phyloP scores from a whole-genome alignment of 2,113 vertebrate genomes.

The Atherinomorus stipes region DNA sequence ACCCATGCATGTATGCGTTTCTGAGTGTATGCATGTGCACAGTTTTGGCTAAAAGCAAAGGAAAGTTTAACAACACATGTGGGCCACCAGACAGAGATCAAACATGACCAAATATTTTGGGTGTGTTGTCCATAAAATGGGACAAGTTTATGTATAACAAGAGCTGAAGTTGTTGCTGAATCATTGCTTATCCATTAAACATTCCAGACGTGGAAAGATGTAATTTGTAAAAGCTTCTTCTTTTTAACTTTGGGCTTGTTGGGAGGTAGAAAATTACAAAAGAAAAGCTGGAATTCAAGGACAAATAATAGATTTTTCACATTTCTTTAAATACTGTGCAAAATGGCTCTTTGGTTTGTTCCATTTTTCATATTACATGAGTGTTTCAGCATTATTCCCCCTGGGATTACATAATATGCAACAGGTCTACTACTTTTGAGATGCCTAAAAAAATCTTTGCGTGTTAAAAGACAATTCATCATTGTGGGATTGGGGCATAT shows the following conservation, averaged over 20 bases:
- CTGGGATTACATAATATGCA: neutral
- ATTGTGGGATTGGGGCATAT: neutral
- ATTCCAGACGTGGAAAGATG: slow-evolving; percentile 18
- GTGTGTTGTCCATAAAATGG: slow-evolving; percentile 55
- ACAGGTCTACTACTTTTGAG: neutral
- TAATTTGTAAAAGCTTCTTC: neutral
- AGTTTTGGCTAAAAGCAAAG: slow-evolving; percentile 51
- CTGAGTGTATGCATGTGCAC: neutral
- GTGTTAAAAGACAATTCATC: neutral
- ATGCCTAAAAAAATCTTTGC: neutral
- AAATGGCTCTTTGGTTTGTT: no score
- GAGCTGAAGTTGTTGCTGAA: slow-evolving; percentile 28
- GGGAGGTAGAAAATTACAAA: neutral
- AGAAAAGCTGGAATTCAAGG: neutral
- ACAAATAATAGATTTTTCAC: neutral
- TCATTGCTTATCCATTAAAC: slow-evolving; percentile 37
- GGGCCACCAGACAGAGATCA: slow-evolving; percentile 63
- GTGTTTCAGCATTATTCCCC: neutral
- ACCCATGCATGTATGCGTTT: neutral
- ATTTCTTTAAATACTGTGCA: no score
- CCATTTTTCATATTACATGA: neutral
- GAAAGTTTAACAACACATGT: slow-evolving; percentile 51
- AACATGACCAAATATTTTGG: slow-evolving; percentile 65
- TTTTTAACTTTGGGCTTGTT: neutral
- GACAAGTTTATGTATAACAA: slow-evolving; percentile 54